phyloP scores from a whole-genome alignment of 1,140 invertebrate species.

The Pentalonia nigronervosa region DNA sequence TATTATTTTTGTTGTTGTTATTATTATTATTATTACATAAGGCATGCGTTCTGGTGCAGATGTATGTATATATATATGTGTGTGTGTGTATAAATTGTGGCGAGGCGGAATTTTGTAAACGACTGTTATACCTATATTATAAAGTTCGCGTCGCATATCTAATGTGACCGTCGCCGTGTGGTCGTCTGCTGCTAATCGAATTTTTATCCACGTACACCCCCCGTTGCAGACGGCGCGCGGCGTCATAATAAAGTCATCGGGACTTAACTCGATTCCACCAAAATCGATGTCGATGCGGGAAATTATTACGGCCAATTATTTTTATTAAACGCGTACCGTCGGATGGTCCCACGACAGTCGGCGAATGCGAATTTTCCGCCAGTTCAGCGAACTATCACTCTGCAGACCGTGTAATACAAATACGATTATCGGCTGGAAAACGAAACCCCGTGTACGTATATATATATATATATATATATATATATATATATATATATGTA shows the following conservation, averaged over 20 bases:
- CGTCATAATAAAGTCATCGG: not conserved
- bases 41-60: not conserved
- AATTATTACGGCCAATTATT: not conserved
- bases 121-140: not conserved
- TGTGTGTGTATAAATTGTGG: not conserved
- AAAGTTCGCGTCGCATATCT: not conserved
- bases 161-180: not conserved
- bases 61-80: not conserved
- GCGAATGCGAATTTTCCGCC: not conserved
- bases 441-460: not conserved
- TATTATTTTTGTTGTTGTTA: not conserved
- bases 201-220: not conserved
- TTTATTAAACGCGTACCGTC: not conserved
- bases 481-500: not conserved
- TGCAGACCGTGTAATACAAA: not conserved
- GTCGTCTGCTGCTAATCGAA: not conserved
- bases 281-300: not conserved
- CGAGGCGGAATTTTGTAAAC: not conserved
- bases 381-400: not conserved
- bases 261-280: not conserved
- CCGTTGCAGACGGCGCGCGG: no score
- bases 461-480: not conserved
- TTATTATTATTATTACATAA: not conserved
- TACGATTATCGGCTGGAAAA: not conserved
- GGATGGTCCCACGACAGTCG: not conserved